Conservation (phyloP, 2,888 invertebrate genomes). For the Chalcosyrphus nemorum region DNA sequence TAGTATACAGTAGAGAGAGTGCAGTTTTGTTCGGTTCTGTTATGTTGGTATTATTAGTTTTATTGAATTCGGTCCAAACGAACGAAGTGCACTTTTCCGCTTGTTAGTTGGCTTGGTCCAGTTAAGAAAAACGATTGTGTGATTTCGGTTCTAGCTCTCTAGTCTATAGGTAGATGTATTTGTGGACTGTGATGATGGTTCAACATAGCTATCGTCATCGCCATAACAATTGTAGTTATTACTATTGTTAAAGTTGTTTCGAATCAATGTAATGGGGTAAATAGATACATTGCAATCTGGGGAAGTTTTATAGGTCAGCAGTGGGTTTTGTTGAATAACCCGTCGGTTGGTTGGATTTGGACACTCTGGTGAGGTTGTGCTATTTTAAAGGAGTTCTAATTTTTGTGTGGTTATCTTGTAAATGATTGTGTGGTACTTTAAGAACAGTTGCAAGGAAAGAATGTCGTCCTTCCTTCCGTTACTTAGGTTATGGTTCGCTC, state of each 20-base stretch:
- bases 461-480: too few relatives aligned
- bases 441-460: too few relatives aligned
- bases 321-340: background rate
- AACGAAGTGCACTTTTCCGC: slow-evolving; percentile 74
- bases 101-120: slow-evolving; percentile 74
- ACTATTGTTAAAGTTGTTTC: background rate
- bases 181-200: background rate
- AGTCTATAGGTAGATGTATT: background rate
- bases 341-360: too few relatives aligned
- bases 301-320: slow-evolving; percentile 9
- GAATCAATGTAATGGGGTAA: slow-evolving; percentile 7
- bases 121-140: slow-evolving; percentile 73
- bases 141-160: slow-evolving; percentile 55
- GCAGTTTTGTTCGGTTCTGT: slow-evolving; percentile 29
- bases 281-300: background rate
- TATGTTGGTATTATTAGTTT: slow-evolving; percentile 63
- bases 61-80: slow-evolving; percentile 65
- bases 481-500: too few relatives aligned
- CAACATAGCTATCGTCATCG: background rate
- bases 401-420: too few relatives aligned
- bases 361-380: too few relatives aligned
- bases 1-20: too few relatives aligned
- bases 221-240: slow-evolving; percentile 6
- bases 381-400: too few relatives aligned
- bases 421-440: too few relatives aligned